These are phyloP conservation scores for Hemiscyllium ocellatum DNA, from an alignment of 2,113 vertebrate genomes.

Conservation along the genomic window DNA sequence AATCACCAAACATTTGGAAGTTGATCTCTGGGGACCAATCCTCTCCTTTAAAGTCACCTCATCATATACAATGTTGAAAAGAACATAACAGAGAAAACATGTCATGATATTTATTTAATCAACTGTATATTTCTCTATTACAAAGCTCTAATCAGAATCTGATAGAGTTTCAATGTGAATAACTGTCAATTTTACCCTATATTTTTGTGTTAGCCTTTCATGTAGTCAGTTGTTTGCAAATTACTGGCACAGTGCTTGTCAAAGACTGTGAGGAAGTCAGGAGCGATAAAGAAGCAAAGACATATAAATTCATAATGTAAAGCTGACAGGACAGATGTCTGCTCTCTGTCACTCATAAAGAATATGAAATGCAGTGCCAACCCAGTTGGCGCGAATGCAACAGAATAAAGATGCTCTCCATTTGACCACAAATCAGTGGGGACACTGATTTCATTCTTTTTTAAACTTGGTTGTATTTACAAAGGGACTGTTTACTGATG, in stretches of 20 bases:
- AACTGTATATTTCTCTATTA: background rate
- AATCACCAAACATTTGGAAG: conserved; percentile 12
- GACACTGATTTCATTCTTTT: background rate
- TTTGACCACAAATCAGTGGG: background rate
- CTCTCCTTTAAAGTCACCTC: background rate
- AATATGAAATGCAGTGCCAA: background rate
- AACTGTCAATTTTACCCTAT: background rate
- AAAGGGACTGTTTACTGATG: background rate
- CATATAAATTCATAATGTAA: background rate
- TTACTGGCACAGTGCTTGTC: background rate
- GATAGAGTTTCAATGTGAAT: background rate
- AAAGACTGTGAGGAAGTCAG: background rate
- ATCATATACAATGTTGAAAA: background rate
- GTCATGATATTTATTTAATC: background rate
- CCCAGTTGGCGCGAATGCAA: background rate
- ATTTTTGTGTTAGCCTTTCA: background rate
- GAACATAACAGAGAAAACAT: background rate
- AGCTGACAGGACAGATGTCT: background rate
- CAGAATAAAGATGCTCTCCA: background rate
- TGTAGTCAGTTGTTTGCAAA: background rate
- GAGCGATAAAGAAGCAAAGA: background rate
- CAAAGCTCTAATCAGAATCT: background rate
- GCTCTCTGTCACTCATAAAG: background rate
- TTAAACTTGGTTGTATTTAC: background rate
- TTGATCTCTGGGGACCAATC: background rate